Evolutionary conservation across 53 echinoderm and acorn worm species (phyloP).

Genomic region (Stichopus horrens): DNA sequence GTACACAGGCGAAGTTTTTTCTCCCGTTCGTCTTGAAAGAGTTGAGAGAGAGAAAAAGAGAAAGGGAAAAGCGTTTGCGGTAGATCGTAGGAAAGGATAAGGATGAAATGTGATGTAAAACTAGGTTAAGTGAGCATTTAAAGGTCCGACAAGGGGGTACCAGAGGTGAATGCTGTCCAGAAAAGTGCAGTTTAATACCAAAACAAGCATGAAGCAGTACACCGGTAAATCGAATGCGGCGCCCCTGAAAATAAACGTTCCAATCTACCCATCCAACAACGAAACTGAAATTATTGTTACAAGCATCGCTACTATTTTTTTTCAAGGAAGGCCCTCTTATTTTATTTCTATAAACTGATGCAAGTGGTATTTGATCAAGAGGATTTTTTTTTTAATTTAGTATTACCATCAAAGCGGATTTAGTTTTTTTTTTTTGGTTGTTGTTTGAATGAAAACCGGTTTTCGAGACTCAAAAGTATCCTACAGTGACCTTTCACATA

Average conservation of each 20-base stretch:
- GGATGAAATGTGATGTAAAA: conserved; percentile 23
- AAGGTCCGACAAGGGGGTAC: conserved; percentile 26
- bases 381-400: too few relatives aligned
- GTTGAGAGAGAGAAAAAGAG: neutral
- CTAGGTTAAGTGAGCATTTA: conserved; percentile 40
- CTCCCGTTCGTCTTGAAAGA: neutral
- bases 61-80: neutral
- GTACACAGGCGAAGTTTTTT: neutral
- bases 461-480: too few relatives aligned
- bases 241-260: neutral
- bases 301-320: too few relatives aligned
- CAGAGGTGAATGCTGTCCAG: neutral
- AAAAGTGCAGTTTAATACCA: conserved; percentile 18
- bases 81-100: neutral
- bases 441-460: too few relatives aligned
- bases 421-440: too few relatives aligned
- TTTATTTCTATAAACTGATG: too few relatives aligned
- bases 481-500: too few relatives aligned
- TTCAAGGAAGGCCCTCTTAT: too few relatives aligned
- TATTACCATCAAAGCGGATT: too few relatives aligned
- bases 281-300: too few relatives aligned
- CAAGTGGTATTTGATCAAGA: too few relatives aligned
- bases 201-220: conserved; percentile 3
- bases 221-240: conserved; percentile 21
- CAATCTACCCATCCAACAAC: neutral